Conservation (phyloP, 2,888 invertebrate species). For the Drosophila macrospina region DNA sequence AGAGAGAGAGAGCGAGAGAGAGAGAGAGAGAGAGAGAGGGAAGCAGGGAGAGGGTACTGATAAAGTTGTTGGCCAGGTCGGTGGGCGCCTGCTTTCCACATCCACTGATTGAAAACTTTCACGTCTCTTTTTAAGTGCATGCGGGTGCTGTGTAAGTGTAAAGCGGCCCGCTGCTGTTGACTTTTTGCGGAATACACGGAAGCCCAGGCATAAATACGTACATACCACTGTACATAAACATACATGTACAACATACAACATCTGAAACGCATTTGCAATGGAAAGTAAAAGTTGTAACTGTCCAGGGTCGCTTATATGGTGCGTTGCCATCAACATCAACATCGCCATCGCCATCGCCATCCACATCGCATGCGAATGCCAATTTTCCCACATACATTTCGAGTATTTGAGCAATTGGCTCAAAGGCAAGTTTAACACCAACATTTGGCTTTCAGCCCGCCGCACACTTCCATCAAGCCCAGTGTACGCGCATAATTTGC, state of each 20-base stretch:
- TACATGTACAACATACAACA: slow-evolving; percentile 13
- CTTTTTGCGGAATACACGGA: slow-evolving; percentile 66
- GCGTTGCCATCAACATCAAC: slow-evolving; percentile 51
- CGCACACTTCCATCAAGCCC: slow-evolving; percentile 44
- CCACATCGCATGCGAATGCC: slow-evolving; percentile 58
- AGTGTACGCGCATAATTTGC: slow-evolving; percentile 63
- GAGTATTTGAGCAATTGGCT: slow-evolving; percentile 32
- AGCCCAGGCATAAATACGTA: slow-evolving; percentile 42
- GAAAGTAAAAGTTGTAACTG: slow-evolving; percentile 78
- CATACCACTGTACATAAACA: slow-evolving; percentile 15
- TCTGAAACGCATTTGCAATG: slow-evolving; percentile 65
- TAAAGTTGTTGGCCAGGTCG: slow-evolving; percentile 56
- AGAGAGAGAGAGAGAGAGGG: slow-evolving; percentile 4
- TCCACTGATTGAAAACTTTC: slow-evolving; percentile 68
- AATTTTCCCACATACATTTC: slow-evolving; percentile 78
- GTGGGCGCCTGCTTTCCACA: slow-evolving; percentile 74
- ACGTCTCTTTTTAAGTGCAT: slow-evolving; percentile 74
- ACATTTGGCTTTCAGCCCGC: slow-evolving; percentile 64
- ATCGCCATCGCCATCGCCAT: slow-evolving; percentile 34
- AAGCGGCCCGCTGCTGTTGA: slow-evolving; percentile 40
- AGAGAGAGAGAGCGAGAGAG: background rate
- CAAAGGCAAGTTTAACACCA: slow-evolving; percentile 69
- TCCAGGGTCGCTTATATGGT: slow-evolving; percentile 73
- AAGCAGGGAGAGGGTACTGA: background rate
- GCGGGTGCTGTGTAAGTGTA: slow-evolving; percentile 60